Evolutionary conservation across 2,888 invertebrate genomes (phyloP), one percentile per base, ranked within the genome.

Genomic region (Leistus spinibarbis): DNA sequence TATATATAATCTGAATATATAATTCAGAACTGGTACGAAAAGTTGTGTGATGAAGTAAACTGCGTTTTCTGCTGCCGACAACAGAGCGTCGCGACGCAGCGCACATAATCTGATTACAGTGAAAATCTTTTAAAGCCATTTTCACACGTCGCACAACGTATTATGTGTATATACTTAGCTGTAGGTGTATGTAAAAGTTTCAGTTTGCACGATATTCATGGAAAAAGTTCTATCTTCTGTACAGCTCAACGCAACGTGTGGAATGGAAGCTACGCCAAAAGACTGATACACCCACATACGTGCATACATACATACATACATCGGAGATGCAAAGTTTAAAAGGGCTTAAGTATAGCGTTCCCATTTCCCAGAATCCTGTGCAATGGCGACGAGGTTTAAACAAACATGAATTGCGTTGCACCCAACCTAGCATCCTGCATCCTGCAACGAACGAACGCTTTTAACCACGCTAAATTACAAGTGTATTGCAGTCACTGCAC

Each of bases 391-490:
- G 40, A 40, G 40, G 13, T 54, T 67, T 64, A 64, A n/a, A 40
- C 24, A 16, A 67, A 54, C 54, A 53, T 68, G 68, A 54, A 66
- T 20, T 56, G 68, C 57, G 24, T 68, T 56, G 54, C 16, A 68
- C 16, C 23, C 54, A 13, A 54, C 24, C 68, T 22, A 10, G 20
- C 17, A 22, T 19, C 22, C 62, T n/a, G n/a, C n/a, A n/a, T n/a
- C n/a, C n/a, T n/a, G n/a, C n/a, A n/a, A n/a, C n/a, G n/a, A n/a
- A n/a, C n/a, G n/a, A n/a, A n/a, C n/a, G n/a, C n/a, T n/a, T n/a
- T n/a, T n/a, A 40, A 40, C 40, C 40, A 40, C 7, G 40, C 40
- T 24, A 69, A 69, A 69, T 69, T 69, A 69, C 62, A 69, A 57
- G 40, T 60, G 69, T 69, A 69, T 60, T 60, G 23, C 69, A 60